Conservation (phyloP, 2,113 vertebrate species). For the Pluvianellus socialis region DNA sequence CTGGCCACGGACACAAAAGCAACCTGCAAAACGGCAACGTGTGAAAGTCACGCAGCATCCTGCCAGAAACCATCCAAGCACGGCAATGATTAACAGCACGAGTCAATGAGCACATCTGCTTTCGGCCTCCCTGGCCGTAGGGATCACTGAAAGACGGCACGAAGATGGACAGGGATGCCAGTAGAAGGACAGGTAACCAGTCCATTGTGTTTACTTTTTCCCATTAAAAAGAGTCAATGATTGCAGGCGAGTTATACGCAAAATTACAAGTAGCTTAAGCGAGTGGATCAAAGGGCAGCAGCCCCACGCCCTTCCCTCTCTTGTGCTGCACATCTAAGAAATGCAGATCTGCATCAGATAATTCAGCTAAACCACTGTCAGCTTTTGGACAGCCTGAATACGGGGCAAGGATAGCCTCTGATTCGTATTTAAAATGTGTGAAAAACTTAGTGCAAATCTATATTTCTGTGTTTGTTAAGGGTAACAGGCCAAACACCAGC, state of each 20-base stretch:
- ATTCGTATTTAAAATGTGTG: neutral
- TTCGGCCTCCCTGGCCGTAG: neutral
- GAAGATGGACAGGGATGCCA: neutral
- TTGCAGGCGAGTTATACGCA: neutral
- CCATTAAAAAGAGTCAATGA: neutral
- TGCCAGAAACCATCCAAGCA: neutral
- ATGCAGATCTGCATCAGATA: neutral
- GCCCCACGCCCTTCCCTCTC: neutral
- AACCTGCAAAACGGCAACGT: neutral
- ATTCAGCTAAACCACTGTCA: neutral
- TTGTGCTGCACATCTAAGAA: neutral
- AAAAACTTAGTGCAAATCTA: neutral
- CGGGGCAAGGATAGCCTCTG: neutral
- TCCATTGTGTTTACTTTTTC: neutral
- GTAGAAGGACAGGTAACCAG: neutral
- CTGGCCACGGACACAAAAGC: neutral
- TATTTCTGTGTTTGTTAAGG: neutral
- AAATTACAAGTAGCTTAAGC: neutral
- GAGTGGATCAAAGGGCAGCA: neutral
- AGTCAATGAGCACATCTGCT: neutral
- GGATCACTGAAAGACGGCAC: neutral
- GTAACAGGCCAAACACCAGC: neutral
- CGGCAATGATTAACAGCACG: neutral
- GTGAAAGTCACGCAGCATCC: neutral
- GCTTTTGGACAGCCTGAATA: neutral